A percentile compares a stretch with the other conserved stretches of the same genome.
Conservation (phyloP, 1,140 invertebrate genomes). For the Brachionus calyciflorus region DNA sequence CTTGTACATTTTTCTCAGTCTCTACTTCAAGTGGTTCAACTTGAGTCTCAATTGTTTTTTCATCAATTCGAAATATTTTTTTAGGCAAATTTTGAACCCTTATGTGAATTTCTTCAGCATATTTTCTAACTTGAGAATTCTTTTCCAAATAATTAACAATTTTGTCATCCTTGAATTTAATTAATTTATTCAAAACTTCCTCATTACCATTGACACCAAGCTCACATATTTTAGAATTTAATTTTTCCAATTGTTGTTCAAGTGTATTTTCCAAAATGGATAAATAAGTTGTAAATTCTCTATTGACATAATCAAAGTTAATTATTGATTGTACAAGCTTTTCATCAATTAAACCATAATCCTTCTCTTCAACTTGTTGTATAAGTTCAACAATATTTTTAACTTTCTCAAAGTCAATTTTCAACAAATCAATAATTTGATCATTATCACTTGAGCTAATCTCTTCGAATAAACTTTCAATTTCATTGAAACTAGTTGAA, state of each 20-base stretch:
- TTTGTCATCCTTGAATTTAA: not conserved
- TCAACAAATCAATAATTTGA: not conserved
- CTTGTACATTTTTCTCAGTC: not conserved
- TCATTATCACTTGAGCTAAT: not conserved
- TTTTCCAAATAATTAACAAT: not conserved
- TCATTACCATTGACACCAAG: not conserved
- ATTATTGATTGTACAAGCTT: not conserved
- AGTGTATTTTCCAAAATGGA: not conserved
- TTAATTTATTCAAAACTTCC: not conserved
- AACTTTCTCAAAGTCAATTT: not conserved
- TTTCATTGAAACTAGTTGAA: no score
- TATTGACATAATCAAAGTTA: not conserved
- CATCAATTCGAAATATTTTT: no score
- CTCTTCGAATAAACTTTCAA: no score
- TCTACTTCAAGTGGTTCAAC: not conserved
- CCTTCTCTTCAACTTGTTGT: no score
- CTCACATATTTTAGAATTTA: not conserved
- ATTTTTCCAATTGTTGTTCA: not conserved
- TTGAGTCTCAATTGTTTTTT: not conserved
- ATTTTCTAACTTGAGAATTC: not conserved
- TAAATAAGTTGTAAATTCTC: not conserved
- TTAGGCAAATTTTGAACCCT: no score
- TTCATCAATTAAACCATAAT: not conserved
- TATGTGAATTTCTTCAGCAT: no score
- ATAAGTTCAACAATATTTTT: not conserved